Evolutionary conservation across 2,888 invertebrate species (phyloP).

Genomic region (Drosophila anceps): DNA sequence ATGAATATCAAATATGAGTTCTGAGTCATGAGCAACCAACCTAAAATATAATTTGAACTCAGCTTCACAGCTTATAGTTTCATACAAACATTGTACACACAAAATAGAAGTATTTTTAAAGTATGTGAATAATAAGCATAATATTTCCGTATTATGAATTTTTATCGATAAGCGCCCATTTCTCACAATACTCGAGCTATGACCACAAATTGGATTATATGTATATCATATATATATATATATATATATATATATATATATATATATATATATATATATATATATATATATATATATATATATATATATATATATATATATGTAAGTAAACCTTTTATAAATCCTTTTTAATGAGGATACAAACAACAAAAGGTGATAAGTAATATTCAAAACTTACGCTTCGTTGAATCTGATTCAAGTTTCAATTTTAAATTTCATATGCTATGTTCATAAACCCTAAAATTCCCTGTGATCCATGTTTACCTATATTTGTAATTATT

Average conservation of each 20-base stretch:
- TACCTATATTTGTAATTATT: neutral
- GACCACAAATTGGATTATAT: neutral
- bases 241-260: neutral
- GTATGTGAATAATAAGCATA: neutral
- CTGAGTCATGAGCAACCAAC: neutral
- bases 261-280: neutral
- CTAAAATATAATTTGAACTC: neutral
- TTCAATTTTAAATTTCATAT: neutral
- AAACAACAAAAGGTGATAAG: constrained; percentile 3
- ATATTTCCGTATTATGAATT: neutral
- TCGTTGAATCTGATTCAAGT: constrained; percentile 24
- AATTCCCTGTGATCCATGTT: neutral
- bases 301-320: neutral
- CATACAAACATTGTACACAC: neutral
- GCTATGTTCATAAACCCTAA: neutral
- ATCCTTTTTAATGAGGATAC: constrained; percentile 8
- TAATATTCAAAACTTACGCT: constrained; percentile 29
- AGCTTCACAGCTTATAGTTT: neutral
- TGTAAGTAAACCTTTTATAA: neutral
- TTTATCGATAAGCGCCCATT: neutral
- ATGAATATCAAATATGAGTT: neutral
- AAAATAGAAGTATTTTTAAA: neutral
- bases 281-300: neutral
- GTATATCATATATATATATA: neutral
- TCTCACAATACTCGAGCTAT: too few relatives aligned